Evolutionary conservation across 2,797 vertebrate species (phyloP), one percentile per base, ranked within the genome.

Genomic region (Clarias fuscus): DNA sequence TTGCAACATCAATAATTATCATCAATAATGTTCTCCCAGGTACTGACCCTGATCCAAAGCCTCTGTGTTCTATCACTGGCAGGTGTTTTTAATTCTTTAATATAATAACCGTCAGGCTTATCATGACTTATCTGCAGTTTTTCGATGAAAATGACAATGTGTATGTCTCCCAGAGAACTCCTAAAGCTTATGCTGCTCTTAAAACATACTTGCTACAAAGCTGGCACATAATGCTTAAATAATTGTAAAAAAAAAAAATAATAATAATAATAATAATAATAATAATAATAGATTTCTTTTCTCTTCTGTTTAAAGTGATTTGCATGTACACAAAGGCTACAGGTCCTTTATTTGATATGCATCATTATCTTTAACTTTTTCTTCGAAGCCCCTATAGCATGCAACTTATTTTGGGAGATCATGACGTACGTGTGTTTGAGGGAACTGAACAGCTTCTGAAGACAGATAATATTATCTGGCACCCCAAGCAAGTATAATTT

Each of bases 351-450:
- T 81, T 62, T 30, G 15, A 67, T 24, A 53, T 67, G 27, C 5
- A 27, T 43, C 13, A 77, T 24, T 73, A 5, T n/a, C 20, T 77
- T 40, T 20, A 15, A 22, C 48, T 4, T 73, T 68, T 48, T 43
- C 40, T 58, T 64, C 5, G 33, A 91, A 95, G 95, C 68, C 94
- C 94, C 61, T 88, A 90, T 33, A 1, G 40, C 65, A 95, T 95
- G 93, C 94, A 95, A 92, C 65, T 95, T 85, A 92, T 95, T 20
- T 89, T 95, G 88, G 94, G 95, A 86, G 94, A 95, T 67, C 94
- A 96, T 22, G 82, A 95, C 67, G 0, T 93, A 22, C 88, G 91
- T 18, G 85, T 88, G 79, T 93, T 89, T 85, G 93, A 95, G 64
- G 93, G 93, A 33, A 94, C 93, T 0, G 93, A 95, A 91, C 92